Conservation (phyloP, 2,888 invertebrate genomes). For the Eupithecia dodoneata region DNA sequence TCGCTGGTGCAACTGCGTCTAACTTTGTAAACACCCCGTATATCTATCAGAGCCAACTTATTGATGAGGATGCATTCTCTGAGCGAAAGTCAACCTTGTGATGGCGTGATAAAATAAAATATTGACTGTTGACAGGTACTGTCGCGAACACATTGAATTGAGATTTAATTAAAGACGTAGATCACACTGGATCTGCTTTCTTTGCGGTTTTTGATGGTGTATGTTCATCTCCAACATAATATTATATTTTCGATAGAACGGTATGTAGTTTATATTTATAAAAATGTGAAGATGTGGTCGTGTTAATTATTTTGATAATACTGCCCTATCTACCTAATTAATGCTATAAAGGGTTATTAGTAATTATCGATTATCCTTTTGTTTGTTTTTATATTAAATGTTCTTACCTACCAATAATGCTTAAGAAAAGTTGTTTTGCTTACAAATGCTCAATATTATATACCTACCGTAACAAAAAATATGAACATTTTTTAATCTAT, state of each 20-base stretch:
- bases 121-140: conserved; percentile 25
- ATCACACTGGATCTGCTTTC: neutral
- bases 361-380: neutral
- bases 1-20: conserved; percentile 20
- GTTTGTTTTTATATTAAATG: neutral
- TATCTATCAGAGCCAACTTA: conserved; percentile 22
- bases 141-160: conserved; percentile 13
- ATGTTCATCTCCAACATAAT: neutral
- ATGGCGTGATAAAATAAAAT: conserved; percentile 20
- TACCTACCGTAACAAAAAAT: too few species aligned
- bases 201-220: neutral
- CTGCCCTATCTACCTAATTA: neutral
- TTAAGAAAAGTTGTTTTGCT: neutral
- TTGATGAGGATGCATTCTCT: conserved; percentile 13
- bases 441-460: neutral
- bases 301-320: neutral
- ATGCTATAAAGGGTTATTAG: neutral
- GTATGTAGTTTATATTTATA: neutral
- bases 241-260: neutral
- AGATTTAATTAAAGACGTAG: neutral
- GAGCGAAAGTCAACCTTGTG: conserved; percentile 13
- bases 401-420: neutral
- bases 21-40: conserved; percentile 29
- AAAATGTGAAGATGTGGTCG: neutral
- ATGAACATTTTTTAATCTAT: too few species aligned